Percentiles rank a stretch among this genome's conserved stretches.
Conservation (phyloP, 2,797 vertebrate genomes). For the Enoplosus armatus region DNA sequence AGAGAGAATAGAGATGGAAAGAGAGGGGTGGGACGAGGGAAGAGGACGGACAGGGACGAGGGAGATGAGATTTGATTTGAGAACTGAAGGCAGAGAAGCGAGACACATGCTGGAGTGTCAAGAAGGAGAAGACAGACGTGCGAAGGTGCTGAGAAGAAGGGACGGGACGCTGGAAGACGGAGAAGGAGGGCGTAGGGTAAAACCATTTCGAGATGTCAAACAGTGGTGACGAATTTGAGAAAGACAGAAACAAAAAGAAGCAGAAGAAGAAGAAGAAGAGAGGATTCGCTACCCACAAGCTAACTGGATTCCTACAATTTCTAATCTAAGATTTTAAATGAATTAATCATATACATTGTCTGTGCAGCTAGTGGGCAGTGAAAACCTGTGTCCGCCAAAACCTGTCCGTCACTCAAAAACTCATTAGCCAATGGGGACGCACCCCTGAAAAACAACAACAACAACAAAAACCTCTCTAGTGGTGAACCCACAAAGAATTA, state of each 20-base stretch:
- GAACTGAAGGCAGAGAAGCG: neutral
- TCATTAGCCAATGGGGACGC: no score
- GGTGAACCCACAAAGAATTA: neutral
- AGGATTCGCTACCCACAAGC: no score
- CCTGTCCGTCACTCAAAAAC: no score
- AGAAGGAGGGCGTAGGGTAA: neutral
- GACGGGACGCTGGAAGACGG: neutral
- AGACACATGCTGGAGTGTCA: conserved; percentile 6
- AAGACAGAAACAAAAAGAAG: conserved; percentile 21
- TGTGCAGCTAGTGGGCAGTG: no score
- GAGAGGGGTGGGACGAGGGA: conserved; percentile 17
- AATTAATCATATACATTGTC: no score
- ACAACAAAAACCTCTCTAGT: no score
- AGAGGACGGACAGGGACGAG: conserved; percentile 8
- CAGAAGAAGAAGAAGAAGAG: no score
- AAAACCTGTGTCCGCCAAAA: no score
- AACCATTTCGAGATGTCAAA: conserved; percentile 9
- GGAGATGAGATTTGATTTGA: no score
- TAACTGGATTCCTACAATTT: no score
- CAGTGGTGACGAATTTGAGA: neutral
- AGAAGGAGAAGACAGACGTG: conserved; percentile 8
- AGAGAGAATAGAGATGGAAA: conserved; percentile 37
- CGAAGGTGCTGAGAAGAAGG: neutral
- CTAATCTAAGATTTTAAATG: no score
- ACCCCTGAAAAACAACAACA: no score